Base-by-base conservation (phyloP, 2,113 vertebrate genomes). In the Gymnogyps californianus region DNA sequence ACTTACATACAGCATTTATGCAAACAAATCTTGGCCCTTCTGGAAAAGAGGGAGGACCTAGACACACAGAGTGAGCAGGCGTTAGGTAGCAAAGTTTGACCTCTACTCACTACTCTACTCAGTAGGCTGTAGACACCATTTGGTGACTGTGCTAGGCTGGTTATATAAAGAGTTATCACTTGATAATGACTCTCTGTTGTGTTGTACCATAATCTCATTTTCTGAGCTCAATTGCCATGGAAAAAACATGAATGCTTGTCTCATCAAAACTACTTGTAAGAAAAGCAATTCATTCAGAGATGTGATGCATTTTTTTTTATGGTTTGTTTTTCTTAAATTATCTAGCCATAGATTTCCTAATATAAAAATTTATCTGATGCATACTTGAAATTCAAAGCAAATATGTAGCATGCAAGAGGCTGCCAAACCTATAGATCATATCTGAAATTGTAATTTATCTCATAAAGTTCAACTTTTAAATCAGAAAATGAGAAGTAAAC, bases 371-470 rank as follows among this genome's bases (percentile, higher is more conserved):
- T 87, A 82, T 64, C 70, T 93, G 54, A 92, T 40, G 28, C 77
- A 76, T 59, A 87, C 40, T 85, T 96, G 70, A 95, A 91, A 93
- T 84, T 92, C 88, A 91, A 82, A 91, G 38, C 18, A 90, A 93
- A 47, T 74, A 59, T 22, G 12, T 24, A 71, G 58, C 49, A 44
- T 64, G 25, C 34, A 95, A 65, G 64, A 93, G 26, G 18, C 67
- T 94, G 44, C 52, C 54, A 95, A 87, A 40, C 26, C n/a, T 66
- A 71, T 57, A 83, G 16, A 85, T 85, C 47, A 11, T 79, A 52
- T 79, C 90, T 83, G 29, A 95, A 82, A 86, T 47, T 36, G 20
- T 81, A 83, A 86, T 92, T 78, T 81, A 32, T 78, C 44, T 92
- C 31, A 83, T 76, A 54, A 87, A 90, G 28, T 75, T 89, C 65